Evolutionary conservation across 2,888 invertebrate genomes (phyloP), one percentile per base, ranked within the genome.

Genomic region (Aphidius colemani): DNA sequence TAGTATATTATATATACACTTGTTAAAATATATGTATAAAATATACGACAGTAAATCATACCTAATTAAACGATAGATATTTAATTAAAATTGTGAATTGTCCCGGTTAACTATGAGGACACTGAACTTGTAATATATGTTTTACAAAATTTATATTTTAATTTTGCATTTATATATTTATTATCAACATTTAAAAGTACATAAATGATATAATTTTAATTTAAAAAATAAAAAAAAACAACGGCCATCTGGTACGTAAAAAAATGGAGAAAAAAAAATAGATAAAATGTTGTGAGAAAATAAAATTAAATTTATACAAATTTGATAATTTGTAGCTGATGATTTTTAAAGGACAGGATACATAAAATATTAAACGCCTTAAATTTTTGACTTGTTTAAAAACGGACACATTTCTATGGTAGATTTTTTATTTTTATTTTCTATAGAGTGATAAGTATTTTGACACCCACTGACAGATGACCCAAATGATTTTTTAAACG

Each of bases 1-100:
- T 30, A 5, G 30, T 30, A 30, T 30, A 30, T 30, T 30, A 30
- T 4, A 30, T 4, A 18, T 18, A 30, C 4, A 30, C 30, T 30
- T 30, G 30, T 30, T 30, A 30, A 57, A 30, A 10, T 18, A 45
- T 43, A 11, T 18, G 30, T 30, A 57, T 43, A 46, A 45, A 30
- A 57, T 30, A 57, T 30, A 66, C 71, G 68, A 71, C 76, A 74
- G 76, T 80, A 80, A 80, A 80, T 80, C 80, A 80, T 80, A 79
- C 77, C 76, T 80, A 80, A 80, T 80, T 80, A 79, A 80, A 79
- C 78, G 80, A 80, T 80, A 76, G 78, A 79, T 79, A 77, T 79
- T 79, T 79, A 79, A 80, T 80, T 79, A 79, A 77, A 71, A 71
- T 13, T 11, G 11, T n/a, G 11, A 11, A 11, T 49, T 73, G 71